phyloP scores from a whole-genome alignment of 2,797 vertebrate species.

The Streptopelia turtur region DNA sequence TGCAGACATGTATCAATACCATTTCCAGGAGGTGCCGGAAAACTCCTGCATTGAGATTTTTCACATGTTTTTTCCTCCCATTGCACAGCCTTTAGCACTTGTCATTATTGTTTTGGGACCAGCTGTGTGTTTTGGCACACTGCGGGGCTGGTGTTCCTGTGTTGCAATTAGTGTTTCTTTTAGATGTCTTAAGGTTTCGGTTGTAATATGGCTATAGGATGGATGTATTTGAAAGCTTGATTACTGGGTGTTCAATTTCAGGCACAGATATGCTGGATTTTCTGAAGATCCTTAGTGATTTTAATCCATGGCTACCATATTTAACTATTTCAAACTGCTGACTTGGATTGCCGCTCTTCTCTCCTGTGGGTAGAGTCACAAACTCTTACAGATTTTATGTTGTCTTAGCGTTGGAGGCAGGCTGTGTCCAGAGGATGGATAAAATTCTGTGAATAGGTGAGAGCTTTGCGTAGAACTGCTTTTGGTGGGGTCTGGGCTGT shows the following conservation, averaged over 20 bases:
- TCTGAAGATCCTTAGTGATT: not conserved
- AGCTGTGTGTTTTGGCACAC: not conserved
- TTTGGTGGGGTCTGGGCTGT: not conserved
- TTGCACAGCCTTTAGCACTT: not conserved
- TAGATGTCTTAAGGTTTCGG: not conserved
- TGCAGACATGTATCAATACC: not conserved
- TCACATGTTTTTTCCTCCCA: no score
- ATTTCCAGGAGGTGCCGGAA: not conserved
- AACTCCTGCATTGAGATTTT: not conserved
- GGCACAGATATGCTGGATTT: not conserved
- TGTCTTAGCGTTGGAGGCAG: not conserved
- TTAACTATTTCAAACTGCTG: not conserved
- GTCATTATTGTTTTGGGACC: not conserved
- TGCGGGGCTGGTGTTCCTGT: not conserved
- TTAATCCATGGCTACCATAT: not conserved
- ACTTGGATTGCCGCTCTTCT: not conserved
- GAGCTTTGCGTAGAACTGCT: not conserved
- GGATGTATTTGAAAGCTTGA: not conserved
- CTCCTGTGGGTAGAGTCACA: not conserved
- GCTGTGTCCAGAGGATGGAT: not conserved
- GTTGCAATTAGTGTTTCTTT: not conserved
- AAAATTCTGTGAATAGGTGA: not conserved
- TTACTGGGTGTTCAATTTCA: not conserved
- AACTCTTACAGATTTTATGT: not conserved
- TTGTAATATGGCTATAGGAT: not conserved